phyloP scores from a whole-genome alignment of 2,797 vertebrate species.

The Tapera naevia region DNA sequence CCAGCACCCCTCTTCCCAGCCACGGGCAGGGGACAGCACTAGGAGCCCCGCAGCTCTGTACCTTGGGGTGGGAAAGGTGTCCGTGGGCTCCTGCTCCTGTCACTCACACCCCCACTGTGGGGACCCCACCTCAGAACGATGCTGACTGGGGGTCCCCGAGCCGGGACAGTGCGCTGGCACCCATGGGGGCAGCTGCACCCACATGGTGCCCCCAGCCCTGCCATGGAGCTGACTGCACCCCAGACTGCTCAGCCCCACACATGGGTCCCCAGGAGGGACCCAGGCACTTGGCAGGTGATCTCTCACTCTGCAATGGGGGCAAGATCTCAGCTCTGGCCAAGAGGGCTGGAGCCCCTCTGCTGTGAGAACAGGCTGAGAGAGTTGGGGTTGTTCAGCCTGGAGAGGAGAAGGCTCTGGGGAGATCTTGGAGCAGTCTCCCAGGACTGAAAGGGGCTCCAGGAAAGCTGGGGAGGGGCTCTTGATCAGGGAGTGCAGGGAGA shows the following conservation, averaged over 20 bases:
- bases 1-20: neutral
- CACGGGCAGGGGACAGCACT: neutral
- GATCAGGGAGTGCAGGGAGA: no score
- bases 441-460: no score
- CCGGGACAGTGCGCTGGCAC: no score
- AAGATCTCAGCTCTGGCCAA: neutral
- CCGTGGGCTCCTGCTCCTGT: neutral
- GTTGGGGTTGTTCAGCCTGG: no score
- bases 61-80: rapidly evolving
- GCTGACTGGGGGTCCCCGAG: neutral
- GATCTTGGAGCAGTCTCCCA: no score
- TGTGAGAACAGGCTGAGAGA: no score
- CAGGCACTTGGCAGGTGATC: neutral
- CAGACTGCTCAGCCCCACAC: neutral
- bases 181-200: neutral
- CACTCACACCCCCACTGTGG: rapidly evolving
- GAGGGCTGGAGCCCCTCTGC: no score
- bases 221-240: neutral
- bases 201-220: neutral
- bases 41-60: rapidly evolving
- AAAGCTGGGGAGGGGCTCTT: no score
- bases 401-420: no score
- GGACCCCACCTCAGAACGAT: neutral
- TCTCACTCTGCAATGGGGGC: neutral
- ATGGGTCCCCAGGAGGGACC: rapidly evolving